phyloP scores from a whole-genome alignment of 2,888 invertebrate species.

The Ochropleura plecta region DNA sequence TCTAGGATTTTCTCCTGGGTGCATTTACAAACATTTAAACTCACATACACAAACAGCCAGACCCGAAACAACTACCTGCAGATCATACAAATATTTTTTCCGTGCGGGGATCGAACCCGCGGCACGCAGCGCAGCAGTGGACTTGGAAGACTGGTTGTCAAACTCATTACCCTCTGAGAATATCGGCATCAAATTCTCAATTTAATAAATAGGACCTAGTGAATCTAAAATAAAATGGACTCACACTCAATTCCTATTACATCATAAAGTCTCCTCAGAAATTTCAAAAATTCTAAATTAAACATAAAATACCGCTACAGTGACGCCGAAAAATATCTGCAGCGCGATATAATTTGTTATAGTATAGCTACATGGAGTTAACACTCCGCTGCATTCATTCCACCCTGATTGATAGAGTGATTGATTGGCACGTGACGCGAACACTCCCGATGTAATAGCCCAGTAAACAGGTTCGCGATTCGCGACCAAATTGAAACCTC shows the following conservation, averaged over 20 bases:
- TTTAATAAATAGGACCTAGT: neutral
- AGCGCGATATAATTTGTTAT: slow-evolving; percentile 51
- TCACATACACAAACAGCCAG: too few relatives aligned
- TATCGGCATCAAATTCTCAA: neutral
- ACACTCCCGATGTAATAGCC: slow-evolving; percentile 66
- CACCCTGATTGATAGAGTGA: slow-evolving; percentile 77
- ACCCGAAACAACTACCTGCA: too few relatives aligned
- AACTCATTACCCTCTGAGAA: neutral
- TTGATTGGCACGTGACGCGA: slow-evolving; percentile 82
- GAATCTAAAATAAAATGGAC: neutral
- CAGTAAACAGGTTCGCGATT: slow-evolving; percentile 60
- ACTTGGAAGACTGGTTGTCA: too few relatives aligned
- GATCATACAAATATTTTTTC: too few relatives aligned
- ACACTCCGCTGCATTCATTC: slow-evolving; percentile 66
- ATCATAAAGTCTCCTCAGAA: slow-evolving; percentile 12
- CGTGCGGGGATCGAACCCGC: too few relatives aligned
- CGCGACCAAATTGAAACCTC: slow-evolving; percentile 50
- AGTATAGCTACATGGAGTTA: slow-evolving; percentile 56
- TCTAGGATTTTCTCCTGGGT: too few relatives aligned
- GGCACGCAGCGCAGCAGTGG: too few relatives aligned
- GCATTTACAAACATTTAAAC: too few relatives aligned
- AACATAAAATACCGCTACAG: slow-evolving; percentile 35
- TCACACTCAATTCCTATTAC: neutral
- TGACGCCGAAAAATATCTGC: slow-evolving; percentile 58
- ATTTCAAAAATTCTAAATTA: slow-evolving; percentile 24